Base-by-base conservation (phyloP, 2,888 invertebrate species). In the Empis stercorea region DNA sequence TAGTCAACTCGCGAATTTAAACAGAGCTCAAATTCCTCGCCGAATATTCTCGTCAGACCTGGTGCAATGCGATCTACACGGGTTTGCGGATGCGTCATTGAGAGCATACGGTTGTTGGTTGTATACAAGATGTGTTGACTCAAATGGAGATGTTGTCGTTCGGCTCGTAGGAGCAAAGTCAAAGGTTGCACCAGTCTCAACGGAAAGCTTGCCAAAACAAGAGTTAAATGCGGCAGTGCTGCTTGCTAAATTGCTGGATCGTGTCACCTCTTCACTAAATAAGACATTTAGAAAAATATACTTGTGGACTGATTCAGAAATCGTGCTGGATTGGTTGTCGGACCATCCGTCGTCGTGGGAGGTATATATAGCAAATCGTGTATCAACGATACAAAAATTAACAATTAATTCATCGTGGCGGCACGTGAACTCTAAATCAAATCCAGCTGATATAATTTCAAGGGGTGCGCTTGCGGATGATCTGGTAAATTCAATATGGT, bases 371-470 rank as follows among this genome's bases (percentile, higher is more conserved):
- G 15, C 37, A 15, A 38, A 38, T 17, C 4, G 37, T 6, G 37
- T 38, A 11, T 38, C 37, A 16, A 10, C 11, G 9, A 38, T 38
- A 10, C 37, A 38, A 16, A 10, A 38, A 38, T 16, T 16, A 38
- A 15, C 37, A 10, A 10, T 4, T 4, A 16, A 16, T 10, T 7
- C 15, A 9, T 45, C 43, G 17, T 64, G 61, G 61, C 43, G 45
- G 32, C 57, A 62, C 41, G 56, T 61, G 0, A 36, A 49, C 10
- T 54, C 58, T 7, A 44, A 50, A 17, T 45, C 54, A 6, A 63
- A 64, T 45, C 59, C 61, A 0, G 60, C 61, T 13, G 61, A 62
- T 47, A 54, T 57, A 11, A 52, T 59, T 1, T 61, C 61, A 0
- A 44, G 62, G 36, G 63, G 62, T 15, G 6, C 30, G 10, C 13